These are phyloP conservation scores for Drosophila nigrodunni DNA, from an alignment of 1,140 invertebrate genomes.

Conservation along the genomic window DNA sequence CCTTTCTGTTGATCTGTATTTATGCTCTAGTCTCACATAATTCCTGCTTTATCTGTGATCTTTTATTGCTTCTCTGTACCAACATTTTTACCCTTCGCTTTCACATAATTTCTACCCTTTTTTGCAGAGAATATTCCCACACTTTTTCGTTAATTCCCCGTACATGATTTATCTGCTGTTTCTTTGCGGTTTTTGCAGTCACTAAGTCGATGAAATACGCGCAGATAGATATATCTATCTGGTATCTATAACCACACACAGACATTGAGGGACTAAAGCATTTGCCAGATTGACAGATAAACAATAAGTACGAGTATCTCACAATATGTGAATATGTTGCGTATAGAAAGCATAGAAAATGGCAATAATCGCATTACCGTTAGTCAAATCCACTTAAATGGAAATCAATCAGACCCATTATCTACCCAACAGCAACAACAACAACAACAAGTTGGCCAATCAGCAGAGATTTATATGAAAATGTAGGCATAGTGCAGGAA, in stretches of 20 bases:
- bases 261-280: constrained; percentile 12
- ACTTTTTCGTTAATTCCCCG: not conserved
- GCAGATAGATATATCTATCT: constrained; percentile 5
- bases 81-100: not conserved
- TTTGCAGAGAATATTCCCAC: not conserved
- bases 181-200: not conserved
- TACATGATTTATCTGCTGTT: not conserved
- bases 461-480: constrained; percentile 49
- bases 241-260: constrained; percentile 37
- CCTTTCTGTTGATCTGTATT: not conserved
- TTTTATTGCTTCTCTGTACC: not conserved
- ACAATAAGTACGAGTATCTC: constrained; percentile 9
- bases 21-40: not conserved
- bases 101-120: not conserved
- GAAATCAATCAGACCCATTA: constrained; percentile 73
- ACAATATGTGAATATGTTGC: constrained; percentile 8
- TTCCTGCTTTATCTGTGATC: not conserved
- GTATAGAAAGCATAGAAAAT: constrained; percentile 42
- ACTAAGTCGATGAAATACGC: constrained; percentile 18
- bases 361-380: constrained; percentile 68
- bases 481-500: constrained; percentile 42
- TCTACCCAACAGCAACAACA: constrained; percentile 49
- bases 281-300: constrained; percentile 40
- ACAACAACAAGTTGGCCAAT: constrained; percentile 52
- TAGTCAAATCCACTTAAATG: constrained; percentile 67